Evolutionary conservation across 2,797 vertebrate species (phyloP).

Genomic region (Macropus fuliginosus): DNA sequence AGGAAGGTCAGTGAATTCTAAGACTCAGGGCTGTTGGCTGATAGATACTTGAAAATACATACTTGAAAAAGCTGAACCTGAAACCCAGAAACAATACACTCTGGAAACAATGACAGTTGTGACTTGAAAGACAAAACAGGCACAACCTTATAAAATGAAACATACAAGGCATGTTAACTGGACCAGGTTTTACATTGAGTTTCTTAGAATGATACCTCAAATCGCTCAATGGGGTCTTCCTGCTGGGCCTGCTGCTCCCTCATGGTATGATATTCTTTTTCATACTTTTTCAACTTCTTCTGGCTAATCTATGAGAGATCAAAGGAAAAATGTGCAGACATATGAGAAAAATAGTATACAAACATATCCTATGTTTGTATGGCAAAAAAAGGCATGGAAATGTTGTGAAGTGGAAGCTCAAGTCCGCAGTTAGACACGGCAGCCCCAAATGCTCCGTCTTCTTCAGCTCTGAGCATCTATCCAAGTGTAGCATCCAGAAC

Average conservation of each 20-base stretch:
- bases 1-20: constrained; percentile 47
- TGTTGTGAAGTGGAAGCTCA: background rate
- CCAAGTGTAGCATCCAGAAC: background rate
- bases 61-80: constrained; percentile 50
- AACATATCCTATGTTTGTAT: too few species aligned
- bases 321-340: constrained; percentile 56
- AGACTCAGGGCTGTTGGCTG: constrained; percentile 19
- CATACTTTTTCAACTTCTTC: constrained; percentile 99
- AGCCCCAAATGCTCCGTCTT: background rate
- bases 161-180: too few species aligned
- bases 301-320: constrained; percentile 92
- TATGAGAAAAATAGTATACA: background rate
- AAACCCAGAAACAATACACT: constrained; percentile 8
- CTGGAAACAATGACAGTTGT: constrained; percentile 12
- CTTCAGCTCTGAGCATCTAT: background rate
- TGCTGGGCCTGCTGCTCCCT: constrained; percentile 98
- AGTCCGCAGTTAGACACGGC: background rate
- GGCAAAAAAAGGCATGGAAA: background rate
- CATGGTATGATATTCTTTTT: constrained; percentile 97
- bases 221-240: constrained; percentile 97
- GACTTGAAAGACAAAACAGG: background rate
- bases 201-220: constrained; percentile 89
- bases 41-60: background rate
- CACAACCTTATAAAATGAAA: background rate
- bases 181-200: background rate